Evolutionary conservation across 2,888 invertebrate species (phyloP).

Genomic region (Machimus atricapillus): DNA sequence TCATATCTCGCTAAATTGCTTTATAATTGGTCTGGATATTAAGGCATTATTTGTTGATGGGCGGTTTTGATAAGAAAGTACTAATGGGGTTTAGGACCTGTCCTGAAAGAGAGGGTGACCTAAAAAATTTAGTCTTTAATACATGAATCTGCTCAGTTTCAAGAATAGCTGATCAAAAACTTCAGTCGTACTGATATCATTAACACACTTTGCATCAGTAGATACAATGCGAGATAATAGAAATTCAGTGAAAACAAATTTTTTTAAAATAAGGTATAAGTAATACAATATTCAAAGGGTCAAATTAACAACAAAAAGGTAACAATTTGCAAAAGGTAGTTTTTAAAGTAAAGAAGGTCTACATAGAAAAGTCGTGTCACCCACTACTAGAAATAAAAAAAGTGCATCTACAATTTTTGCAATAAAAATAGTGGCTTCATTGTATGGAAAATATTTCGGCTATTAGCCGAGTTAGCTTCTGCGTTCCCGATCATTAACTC

Average conservation of each 20-base stretch:
- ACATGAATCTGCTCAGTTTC: not conserved
- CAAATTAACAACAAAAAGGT: too few species aligned
- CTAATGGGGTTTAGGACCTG: not conserved
- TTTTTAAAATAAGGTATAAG: too few species aligned
- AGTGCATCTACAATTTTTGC: not conserved
- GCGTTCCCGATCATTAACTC: constrained; percentile 31
- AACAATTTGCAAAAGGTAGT: too few species aligned
- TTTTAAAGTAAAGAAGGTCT: too few species aligned
- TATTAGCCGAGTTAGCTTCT: not conserved
- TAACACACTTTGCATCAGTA: not conserved
- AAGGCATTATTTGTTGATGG: not conserved
- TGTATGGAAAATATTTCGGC: not conserved
- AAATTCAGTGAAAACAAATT: too few species aligned
- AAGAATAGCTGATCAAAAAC: not conserved
- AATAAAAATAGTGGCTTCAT: not conserved
- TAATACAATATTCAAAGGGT: too few species aligned
- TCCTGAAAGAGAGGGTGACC: not conserved
- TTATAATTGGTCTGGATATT: constrained; percentile 10
- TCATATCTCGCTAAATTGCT: not conserved
- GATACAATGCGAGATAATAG: not conserved
- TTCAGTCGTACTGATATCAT: not conserved
- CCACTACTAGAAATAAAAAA: not conserved
- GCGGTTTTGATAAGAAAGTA: not conserved
- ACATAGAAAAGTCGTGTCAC: too few species aligned
- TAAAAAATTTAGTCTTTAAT: not conserved